Evolutionary conservation across 2,113 vertebrate species (phyloP).

Genomic region (Chunga burmeisteri): DNA sequence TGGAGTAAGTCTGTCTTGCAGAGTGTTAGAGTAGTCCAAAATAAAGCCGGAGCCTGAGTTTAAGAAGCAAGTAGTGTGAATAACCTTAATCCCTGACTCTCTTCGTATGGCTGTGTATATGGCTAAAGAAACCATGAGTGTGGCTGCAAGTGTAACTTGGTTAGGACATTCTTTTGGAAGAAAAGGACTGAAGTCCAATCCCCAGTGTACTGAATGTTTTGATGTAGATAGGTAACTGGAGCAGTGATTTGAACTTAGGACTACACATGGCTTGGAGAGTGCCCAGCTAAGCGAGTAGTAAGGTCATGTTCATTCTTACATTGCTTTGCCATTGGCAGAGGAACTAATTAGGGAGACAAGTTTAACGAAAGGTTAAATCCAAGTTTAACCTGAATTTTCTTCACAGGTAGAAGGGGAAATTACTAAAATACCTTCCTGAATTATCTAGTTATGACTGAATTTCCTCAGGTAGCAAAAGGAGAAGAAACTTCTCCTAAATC

Average conservation of each 20-base stretch:
- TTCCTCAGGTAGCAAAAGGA: neutral
- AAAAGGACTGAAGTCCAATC: neutral
- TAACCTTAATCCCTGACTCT: neutral
- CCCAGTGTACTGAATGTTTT: neutral
- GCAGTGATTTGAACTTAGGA: neutral
- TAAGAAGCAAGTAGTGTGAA: neutral
- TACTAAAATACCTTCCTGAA: neutral
- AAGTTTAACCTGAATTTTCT: neutral
- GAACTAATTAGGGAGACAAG: neutral
- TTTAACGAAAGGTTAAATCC: neutral
- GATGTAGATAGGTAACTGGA: neutral
- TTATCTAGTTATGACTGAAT: neutral
- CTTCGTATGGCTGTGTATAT: neutral
- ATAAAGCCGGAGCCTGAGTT: neutral
- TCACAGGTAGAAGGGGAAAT: neutral
- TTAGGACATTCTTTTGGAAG: neutral
- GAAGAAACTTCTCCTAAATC: neutral
- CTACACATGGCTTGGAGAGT: neutral
- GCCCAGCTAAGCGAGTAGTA: neutral
- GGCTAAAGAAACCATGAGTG: accelerated
- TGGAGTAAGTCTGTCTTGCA: neutral
- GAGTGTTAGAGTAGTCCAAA: neutral
- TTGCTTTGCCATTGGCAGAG: neutral
- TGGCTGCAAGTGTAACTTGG: neutral
- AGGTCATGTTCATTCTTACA: neutral